Evolutionary conservation across 2,113 vertebrate genomes (phyloP).

Genomic region (Tyto alba): DNA sequence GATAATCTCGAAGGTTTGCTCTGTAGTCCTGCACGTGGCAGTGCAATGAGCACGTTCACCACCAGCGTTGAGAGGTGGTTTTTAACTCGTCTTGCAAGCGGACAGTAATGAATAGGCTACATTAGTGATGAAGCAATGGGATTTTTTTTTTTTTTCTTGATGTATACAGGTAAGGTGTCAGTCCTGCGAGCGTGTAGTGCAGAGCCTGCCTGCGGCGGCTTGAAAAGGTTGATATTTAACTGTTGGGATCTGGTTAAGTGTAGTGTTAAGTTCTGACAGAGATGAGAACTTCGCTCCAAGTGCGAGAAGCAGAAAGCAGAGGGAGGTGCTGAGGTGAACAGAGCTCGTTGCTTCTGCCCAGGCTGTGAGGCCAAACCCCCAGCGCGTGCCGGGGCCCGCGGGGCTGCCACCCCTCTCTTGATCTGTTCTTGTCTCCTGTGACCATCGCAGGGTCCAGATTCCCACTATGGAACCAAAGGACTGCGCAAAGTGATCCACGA

Average conservation of each 20-base stretch:
- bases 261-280: not conserved
- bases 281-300: not conserved
- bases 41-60: rapidly evolving
- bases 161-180: not conserved
- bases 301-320: not conserved
- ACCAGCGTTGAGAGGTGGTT: not conserved
- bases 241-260: not conserved
- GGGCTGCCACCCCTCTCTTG: not conserved
- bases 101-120: not conserved
- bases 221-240: not conserved
- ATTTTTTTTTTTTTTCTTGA: too few relatives aligned
- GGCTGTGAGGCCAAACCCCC: not conserved
- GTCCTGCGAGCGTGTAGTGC: not conserved
- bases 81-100: not conserved
- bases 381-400: rapidly evolving
- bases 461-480: slow-evolving; percentile 97
- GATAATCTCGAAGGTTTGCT: rapidly evolving
- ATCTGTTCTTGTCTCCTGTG: not conserved
- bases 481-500: slow-evolving; percentile 96
- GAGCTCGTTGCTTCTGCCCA: rapidly evolving
- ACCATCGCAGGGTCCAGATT: slow-evolving; percentile 84
- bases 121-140: not conserved
- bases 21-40: not conserved
- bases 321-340: not conserved
- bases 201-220: not conserved